phyloP scores from a whole-genome alignment of 2,888 invertebrate genomes.

The Drosophila suboccidentalis region DNA sequence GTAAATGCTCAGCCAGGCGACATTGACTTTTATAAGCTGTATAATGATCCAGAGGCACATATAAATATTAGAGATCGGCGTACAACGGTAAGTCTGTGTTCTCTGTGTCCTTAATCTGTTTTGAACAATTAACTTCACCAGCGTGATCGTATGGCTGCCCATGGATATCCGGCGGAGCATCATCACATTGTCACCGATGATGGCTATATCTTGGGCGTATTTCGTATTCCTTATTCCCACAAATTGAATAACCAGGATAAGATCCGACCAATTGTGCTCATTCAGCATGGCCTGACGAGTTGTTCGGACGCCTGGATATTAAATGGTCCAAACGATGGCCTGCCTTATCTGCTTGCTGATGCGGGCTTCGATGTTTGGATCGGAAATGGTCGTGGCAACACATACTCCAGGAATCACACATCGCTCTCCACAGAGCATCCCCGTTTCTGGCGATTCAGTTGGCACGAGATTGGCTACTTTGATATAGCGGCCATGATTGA shows the following conservation, averaged over 20 bases:
- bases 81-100: constrained; percentile 53
- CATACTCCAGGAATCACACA: constrained; percentile 69
- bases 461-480: constrained; percentile 94
- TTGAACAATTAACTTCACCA: background rate
- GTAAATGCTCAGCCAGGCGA: constrained; percentile 22
- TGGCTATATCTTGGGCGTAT: constrained; percentile 76
- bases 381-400: constrained; percentile 81
- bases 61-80: constrained; percentile 33
- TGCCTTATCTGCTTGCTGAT: constrained; percentile 80
- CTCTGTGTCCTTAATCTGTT: background rate
- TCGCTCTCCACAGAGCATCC: constrained; percentile 49
- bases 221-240: constrained; percentile 79
- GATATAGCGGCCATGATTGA: constrained; percentile 76
- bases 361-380: constrained; percentile 84
- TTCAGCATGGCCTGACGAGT: constrained; percentile 86
- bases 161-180: constrained; percentile 89
- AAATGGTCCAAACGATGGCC: constrained; percentile 68
- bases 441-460: constrained; percentile 87
- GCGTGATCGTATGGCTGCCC: constrained; percentile 82
- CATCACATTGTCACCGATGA: constrained; percentile 85
- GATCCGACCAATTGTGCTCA: constrained; percentile 81
- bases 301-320: constrained; percentile 81
- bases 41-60: constrained; percentile 63
- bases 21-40: constrained; percentile 62
- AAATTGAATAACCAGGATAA: constrained; percentile 65